phyloP scores from a whole-genome alignment of 2,113 vertebrate species.

The Saiga tatarica region DNA sequence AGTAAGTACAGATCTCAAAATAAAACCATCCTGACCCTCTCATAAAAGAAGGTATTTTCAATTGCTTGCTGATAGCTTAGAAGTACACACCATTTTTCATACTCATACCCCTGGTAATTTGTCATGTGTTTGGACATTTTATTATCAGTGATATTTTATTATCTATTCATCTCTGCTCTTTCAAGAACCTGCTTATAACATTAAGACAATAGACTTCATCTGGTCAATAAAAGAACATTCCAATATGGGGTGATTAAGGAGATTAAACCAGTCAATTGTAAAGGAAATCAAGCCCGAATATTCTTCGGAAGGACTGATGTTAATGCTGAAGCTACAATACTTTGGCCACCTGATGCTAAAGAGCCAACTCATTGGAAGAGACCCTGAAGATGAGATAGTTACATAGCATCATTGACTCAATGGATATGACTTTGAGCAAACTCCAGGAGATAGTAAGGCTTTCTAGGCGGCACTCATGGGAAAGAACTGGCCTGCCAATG shows the following conservation, averaged over 20 bases:
- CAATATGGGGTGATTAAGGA: neutral
- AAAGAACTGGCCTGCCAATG: neutral
- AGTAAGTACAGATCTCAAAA: constrained; percentile 69
- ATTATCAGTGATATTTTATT: constrained; percentile 7
- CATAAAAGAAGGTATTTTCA: constrained; percentile 69
- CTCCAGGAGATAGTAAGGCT: neutral
- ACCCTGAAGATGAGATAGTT: neutral
- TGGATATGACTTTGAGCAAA: neutral
- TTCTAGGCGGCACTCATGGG: neutral
- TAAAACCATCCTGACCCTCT: constrained; percentile 67
- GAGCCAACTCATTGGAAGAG: neutral
- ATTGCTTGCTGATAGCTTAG: constrained; percentile 53
- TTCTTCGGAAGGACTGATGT: neutral
- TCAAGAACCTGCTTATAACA: constrained; percentile 35
- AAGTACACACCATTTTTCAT: constrained; percentile 57
- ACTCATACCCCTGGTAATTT: constrained; percentile 32
- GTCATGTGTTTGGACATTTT: constrained; percentile 49
- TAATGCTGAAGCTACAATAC: neutral
- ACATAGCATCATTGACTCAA: neutral
- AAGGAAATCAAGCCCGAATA: neutral
- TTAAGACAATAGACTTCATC: constrained; percentile 7
- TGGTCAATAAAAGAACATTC: neutral
- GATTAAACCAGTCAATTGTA: neutral
- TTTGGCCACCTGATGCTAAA: neutral
- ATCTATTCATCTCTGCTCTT: constrained; percentile 4